These are phyloP conservation scores for Octodonta nipae DNA, from an alignment of 2,888 invertebrate genomes.

Conservation along the genomic window DNA sequence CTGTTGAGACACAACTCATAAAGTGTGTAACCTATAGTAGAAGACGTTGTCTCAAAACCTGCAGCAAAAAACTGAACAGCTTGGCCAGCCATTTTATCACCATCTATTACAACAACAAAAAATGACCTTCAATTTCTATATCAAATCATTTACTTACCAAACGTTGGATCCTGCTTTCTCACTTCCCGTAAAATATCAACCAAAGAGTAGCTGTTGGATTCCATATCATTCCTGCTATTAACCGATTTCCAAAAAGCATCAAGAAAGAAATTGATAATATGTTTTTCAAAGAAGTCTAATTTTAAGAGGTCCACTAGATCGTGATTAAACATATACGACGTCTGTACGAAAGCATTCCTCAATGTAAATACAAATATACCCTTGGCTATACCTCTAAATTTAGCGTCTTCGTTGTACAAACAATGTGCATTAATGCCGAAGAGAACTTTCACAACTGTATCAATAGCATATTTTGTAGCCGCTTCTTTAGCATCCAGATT, in stretches of 20 bases:
- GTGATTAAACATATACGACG: constrained; percentile 21
- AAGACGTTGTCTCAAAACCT: constrained; percentile 49
- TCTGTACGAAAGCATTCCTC: constrained; percentile 18
- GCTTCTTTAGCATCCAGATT: constrained; percentile 26
- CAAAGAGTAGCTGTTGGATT: constrained; percentile 39
- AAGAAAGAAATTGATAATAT: constrained; percentile 21
- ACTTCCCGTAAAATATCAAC: constrained; percentile 35
- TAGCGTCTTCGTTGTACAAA: constrained; percentile 28
- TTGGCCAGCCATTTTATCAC: constrained; percentile 11
- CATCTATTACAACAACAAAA: constrained; percentile 11
- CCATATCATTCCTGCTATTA: constrained; percentile 14
- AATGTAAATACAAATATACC: constrained; percentile 25
- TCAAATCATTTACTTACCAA: too few relatives aligned
- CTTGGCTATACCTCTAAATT: constrained; percentile 29
- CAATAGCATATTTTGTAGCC: constrained; percentile 33
- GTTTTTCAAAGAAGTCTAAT: constrained; percentile 20
- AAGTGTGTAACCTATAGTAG: constrained; percentile 43
- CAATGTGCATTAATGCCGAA: constrained; percentile 35
- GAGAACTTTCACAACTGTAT: constrained; percentile 35
- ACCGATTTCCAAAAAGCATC: constrained; percentile 24
- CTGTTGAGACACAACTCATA: constrained; percentile 42
- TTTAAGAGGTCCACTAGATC: constrained; percentile 18
- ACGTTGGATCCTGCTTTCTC: constrained; percentile 7
- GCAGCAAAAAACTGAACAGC: constrained; percentile 40
- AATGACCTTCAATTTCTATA: too few relatives aligned